These are phyloP conservation scores for Rhamnusium bicolor DNA, from an alignment of 2,888 invertebrate species.

Conservation along the genomic window DNA sequence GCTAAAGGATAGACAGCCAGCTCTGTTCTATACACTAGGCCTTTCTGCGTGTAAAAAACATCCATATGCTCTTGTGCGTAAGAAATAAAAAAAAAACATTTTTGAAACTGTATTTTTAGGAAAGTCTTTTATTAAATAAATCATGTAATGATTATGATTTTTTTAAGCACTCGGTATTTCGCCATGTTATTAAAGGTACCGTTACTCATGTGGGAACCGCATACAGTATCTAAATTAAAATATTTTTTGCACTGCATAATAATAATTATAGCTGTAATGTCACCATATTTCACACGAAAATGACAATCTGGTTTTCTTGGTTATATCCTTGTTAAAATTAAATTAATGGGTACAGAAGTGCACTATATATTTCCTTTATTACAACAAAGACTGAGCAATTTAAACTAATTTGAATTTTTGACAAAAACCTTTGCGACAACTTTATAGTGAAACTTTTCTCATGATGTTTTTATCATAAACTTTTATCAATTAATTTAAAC, in stretches of 20 bases:
- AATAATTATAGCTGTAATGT: no score
- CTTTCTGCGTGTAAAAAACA: no score
- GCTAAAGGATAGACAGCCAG: no score
- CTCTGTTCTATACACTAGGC: no score
- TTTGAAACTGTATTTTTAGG: no score
- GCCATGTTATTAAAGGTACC: neutral
- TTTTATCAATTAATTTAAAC: no score
- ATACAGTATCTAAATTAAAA: constrained; percentile 6
- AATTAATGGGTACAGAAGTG: neutral
- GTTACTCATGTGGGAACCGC: neutral
- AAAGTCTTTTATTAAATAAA: no score
- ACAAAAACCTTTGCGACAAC: neutral
- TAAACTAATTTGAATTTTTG: neutral
- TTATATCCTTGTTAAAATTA: neutral
- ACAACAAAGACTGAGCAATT: neutral
- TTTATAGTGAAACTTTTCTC: no score
- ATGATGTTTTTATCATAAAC: no score
- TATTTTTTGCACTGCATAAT: constrained; percentile 8
- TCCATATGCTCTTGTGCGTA: no score
- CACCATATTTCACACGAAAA: neutral
- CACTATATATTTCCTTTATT: neutral
- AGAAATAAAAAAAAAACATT: no score
- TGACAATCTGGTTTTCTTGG: neutral
- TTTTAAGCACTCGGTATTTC: neutral
- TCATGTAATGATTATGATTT: no score